phyloP scores from a whole-genome alignment of 2,797 vertebrate genomes.

The Enteromius anoplus region DNA sequence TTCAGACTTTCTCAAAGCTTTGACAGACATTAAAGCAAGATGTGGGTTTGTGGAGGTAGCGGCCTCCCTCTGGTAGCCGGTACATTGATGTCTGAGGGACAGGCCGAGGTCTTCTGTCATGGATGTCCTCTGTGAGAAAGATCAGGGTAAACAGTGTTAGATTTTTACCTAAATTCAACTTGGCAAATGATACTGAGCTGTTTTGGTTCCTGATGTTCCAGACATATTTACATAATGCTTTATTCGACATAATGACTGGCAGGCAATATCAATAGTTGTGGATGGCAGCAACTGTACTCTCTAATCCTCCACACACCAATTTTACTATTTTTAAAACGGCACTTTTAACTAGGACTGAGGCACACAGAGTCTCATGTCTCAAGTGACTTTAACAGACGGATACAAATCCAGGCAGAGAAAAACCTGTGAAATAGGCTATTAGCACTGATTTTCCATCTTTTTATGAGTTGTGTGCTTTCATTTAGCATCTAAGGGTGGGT shows the following conservation, averaged over 20 bases:
- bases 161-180: not conserved
- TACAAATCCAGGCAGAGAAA: not conserved
- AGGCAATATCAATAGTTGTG: not conserved
- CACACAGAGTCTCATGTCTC: not conserved
- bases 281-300: not conserved
- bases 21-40: conserved; percentile 41
- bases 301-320: not conserved
- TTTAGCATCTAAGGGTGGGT: conserved; percentile 36
- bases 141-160: not conserved
- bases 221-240: not conserved
- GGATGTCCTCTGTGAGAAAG: not conserved
- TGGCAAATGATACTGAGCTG: not conserved
- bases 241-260: not conserved
- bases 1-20: conserved; percentile 35
- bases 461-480: conserved; percentile 31
- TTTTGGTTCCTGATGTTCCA: not conserved
- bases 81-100: conserved; percentile 33
- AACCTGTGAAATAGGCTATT: conserved; percentile 43
- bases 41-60: conserved; percentile 20
- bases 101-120: not conserved
- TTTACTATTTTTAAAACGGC: not conserved
- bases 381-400: not conserved
- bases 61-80: conserved; percentile 13
- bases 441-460: conserved; percentile 25
- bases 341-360: not conserved